A percentile compares a stretch with the other conserved stretches of the same genome.
These are phyloP conservation scores for Cenopis cana DNA, from an alignment of 2,888 invertebrate genomes.

Conservation along the genomic window DNA sequence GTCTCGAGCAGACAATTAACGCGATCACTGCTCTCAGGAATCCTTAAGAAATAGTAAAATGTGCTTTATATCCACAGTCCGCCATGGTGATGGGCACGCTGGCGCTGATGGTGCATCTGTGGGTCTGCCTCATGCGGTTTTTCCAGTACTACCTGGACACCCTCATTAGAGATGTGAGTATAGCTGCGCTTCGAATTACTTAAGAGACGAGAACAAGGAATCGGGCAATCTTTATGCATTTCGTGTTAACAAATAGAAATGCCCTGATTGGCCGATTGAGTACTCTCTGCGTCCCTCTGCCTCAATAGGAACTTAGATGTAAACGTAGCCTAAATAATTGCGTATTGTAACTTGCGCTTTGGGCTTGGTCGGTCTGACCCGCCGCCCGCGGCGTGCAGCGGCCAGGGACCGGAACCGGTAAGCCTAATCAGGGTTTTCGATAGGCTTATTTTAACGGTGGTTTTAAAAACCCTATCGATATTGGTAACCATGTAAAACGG, in stretches of 20 bases:
- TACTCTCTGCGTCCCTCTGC: not conserved
- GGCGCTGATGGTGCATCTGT: constrained; percentile 78
- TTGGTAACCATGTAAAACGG: no score
- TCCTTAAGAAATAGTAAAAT: not conserved
- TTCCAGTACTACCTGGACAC: constrained; percentile 80
- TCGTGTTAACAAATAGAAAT: not conserved
- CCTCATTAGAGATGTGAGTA: constrained; percentile 76
- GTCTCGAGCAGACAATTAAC: no score
- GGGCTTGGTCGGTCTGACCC: no score
- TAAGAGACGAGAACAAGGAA: not conserved
- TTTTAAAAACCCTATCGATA: no score
- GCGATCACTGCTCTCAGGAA: no score
- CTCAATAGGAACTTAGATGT: no score
- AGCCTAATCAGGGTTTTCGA: no score
- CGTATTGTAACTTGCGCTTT: not conserved
- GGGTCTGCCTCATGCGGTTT: constrained; percentile 80
- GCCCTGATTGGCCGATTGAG: not conserved
- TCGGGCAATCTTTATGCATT: not conserved
- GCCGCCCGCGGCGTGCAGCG: no score
- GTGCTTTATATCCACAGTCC: constrained; percentile 58
- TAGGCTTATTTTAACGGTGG: no score
- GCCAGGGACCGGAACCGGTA: no score
- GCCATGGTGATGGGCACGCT: constrained; percentile 79
- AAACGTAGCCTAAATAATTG: not conserved
- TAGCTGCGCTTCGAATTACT: no score